Evolutionary conservation across 2,797 vertebrate genomes (phyloP).

Genomic region (Coregonus suidteri): DNA sequence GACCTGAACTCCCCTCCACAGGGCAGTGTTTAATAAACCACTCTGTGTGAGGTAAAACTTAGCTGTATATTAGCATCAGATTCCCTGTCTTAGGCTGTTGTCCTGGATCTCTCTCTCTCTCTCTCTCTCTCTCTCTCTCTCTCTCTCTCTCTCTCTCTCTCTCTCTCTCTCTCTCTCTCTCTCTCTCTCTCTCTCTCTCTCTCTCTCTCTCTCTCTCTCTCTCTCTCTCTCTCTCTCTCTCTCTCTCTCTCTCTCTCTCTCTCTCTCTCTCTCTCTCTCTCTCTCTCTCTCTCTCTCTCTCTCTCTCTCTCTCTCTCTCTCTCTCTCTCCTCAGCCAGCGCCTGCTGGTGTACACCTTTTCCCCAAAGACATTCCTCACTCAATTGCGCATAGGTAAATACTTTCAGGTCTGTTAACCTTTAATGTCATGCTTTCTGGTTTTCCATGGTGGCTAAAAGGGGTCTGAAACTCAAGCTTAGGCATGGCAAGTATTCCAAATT

Average conservation of each 20-base stretch:
- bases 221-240: not conserved
- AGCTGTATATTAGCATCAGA: conserved; percentile 18
- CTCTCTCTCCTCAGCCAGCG: not conserved
- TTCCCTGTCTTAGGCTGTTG: conserved; percentile 7
- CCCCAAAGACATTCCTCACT: conserved; percentile 38
- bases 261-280: not conserved
- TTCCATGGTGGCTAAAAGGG: conserved; percentile 30
- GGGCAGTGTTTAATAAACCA: conserved; percentile 57
- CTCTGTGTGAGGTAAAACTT: conserved; percentile 70
- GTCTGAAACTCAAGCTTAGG: conserved; percentile 43
- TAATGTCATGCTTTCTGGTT: conserved; percentile 52
- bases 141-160: too few species aligned
- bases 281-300: too few species aligned
- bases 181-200: too few species aligned
- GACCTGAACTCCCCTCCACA: conserved; percentile 27
- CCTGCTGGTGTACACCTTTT: conserved; percentile 19
- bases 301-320: not conserved
- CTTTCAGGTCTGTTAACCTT: conserved; percentile 61
- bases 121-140: too few species aligned
- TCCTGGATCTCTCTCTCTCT: not conserved
- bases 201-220: not conserved
- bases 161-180: too few species aligned
- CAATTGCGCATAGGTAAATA: conserved; percentile 54
- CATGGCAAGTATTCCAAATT: conserved; percentile 35
- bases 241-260: too few species aligned